Base-by-base conservation (phyloP, 2,888 invertebrate genomes). In the Orthonychiurus folsomi region DNA sequence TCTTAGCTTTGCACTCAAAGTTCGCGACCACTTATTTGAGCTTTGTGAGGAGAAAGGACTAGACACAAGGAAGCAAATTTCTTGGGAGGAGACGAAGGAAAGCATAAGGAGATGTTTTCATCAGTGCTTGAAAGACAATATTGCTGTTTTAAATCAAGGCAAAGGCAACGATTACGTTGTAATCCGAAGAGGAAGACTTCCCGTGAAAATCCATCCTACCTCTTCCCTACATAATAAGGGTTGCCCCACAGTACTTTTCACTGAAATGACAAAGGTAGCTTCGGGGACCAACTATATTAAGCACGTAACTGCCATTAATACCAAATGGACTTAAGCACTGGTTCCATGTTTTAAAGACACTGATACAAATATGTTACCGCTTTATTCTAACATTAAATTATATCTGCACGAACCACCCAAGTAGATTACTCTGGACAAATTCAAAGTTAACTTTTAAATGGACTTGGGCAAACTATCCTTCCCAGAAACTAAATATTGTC, bases 101-200 rank as follows among this genome's bases (percentile, higher is more conserved):
- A 68, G 74, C 59, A 74, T 81, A 59, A 79, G 92, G 62, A 89
- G 88, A 76, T 89, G 92, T 76, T 78, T 95, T 28, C 76, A 91
- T 15, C 82, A 84, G 61, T 93, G 93, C 0, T 79, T 94, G 61
- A 91, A 88, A 76, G 87, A 86, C 75, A 93, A 93, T 78, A 83
- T 90, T 69, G 94, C 94, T 1, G 55, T 54, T 54, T 37, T 66
- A 24, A 57, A 59, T n/a, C 67, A 64, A 56, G 53, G 50, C 5
- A 61, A 64, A 23, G 63, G 64, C 1, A 66, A 62, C 20, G 63
- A 65, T n/a, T 60, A 64, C 24, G 53, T 62, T 1, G 64, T 66
- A 56, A 65, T 65, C 23, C 53, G 53, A 26, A 28, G 56, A 9
- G 20, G 53, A 15, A 61, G 63, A 9, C 3, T 69, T 12, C 28